Evolutionary conservation across 1,140 invertebrate species (phyloP).

Genomic region (Macrostomum lignano): DNA sequence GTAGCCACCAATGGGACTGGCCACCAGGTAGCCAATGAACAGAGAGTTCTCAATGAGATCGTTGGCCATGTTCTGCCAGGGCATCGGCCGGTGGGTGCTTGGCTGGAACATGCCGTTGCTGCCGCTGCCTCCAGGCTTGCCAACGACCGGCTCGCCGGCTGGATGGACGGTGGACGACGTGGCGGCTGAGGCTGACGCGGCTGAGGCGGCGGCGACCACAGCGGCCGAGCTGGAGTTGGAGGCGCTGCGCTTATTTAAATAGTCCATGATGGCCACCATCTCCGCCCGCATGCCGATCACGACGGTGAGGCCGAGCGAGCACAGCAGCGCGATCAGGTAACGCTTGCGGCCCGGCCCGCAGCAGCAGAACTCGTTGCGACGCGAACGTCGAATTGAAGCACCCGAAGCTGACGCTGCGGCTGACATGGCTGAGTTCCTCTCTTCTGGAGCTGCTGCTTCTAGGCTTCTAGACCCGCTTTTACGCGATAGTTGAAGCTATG

Average conservation of each 20-base stretch:
- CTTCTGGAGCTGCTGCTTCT: no score
- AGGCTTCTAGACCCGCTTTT: no score
- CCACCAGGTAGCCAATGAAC: conserved; percentile 5
- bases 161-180: no score
- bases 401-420: no score
- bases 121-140: no score
- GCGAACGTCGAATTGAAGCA: conserved; percentile 1
- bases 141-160: no score
- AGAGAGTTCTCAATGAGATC: conserved; percentile 6
- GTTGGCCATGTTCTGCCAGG: conserved; percentile 1
- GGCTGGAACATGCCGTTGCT: conserved; percentile 1
- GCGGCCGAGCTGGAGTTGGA: no score
- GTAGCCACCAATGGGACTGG: conserved; percentile 3
- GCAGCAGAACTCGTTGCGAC: conserved; percentile 4
- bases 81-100: not conserved
- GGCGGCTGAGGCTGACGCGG: no score
- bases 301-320: conserved; percentile 1
- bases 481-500: no score
- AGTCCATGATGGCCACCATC: conserved; percentile 4
- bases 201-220: no score
- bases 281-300: conserved; percentile 6
- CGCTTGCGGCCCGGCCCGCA: conserved; percentile 5
- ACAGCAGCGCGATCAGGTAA: conserved; percentile 2
- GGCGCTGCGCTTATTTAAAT: conserved; percentile 5
- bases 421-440: no score